These are phyloP conservation scores for Eonycteris spelaea DNA, from an alignment of 2,113 vertebrate species.

Conservation along the genomic window DNA sequence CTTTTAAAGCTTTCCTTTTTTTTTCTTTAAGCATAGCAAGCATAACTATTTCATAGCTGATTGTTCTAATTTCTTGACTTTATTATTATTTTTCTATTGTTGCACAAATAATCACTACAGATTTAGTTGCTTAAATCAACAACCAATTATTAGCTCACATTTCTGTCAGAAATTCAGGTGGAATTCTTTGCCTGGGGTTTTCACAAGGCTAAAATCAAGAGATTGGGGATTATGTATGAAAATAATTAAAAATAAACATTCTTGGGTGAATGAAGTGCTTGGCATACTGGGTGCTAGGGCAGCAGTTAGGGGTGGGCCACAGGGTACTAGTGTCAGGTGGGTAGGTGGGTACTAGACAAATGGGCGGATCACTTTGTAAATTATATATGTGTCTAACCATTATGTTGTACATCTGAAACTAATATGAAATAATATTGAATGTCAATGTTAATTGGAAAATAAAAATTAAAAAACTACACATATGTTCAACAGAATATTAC, in stretches of 20 bases:
- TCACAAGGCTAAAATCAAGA: neutral
- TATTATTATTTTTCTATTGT: neutral
- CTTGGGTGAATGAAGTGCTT: slow-evolving; percentile 70
- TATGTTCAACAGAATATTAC: neutral
- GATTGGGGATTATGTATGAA: neutral
- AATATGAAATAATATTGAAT: no score
- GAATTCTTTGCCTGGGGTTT: neutral
- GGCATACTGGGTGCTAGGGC: neutral
- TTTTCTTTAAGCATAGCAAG: neutral
- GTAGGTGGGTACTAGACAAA: no score
- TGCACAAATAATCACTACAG: neutral
- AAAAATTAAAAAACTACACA: neutral
- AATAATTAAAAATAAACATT: neutral
- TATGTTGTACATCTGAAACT: no score
- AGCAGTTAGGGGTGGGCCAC: neutral
- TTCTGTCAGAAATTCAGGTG: neutral
- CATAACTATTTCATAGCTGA: neutral
- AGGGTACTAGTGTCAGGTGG: neutral
- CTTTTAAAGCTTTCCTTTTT: slow-evolving; percentile 3
- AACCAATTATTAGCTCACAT: neutral
- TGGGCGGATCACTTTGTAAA: no score
- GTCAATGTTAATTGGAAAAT: no score
- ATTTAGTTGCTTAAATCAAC: neutral
- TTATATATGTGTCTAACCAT: no score
- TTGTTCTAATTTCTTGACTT: neutral